Percentiles rank a stretch among this genome's conserved stretches.
phyloP scores from a whole-genome alignment of 1,140 invertebrate genomes.

The Globodera ellingtonae region DNA sequence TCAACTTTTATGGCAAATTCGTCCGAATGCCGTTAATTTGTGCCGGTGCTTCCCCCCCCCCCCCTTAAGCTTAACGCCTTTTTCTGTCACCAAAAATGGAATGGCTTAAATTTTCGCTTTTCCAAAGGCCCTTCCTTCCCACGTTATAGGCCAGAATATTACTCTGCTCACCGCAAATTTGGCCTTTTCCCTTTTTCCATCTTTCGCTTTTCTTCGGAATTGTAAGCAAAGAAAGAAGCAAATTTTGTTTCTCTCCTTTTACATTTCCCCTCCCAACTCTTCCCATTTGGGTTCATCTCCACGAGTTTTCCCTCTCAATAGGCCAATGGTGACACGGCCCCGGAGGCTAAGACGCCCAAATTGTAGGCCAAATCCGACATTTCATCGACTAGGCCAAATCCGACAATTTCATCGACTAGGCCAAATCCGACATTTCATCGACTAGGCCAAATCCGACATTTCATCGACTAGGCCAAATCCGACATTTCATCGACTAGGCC shows the following conservation, averaged over 20 bases:
- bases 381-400: too few relatives aligned
- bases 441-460: too few relatives aligned
- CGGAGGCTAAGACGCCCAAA: background rate
- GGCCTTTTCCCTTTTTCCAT: background rate
- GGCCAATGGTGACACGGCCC: conserved; percentile 11
- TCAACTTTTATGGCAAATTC: too few relatives aligned
- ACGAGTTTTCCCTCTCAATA: background rate
- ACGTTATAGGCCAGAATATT: background rate
- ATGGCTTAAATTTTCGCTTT: background rate
- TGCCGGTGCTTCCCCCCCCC: too few relatives aligned
- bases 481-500: too few relatives aligned
- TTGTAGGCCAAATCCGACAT: background rate
- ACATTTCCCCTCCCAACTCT: background rate
- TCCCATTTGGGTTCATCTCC: background rate
- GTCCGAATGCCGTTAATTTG: too few relatives aligned
- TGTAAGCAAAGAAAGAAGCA: background rate
- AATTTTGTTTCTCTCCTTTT: background rate
- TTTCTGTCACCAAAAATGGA: background rate
- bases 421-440: too few relatives aligned
- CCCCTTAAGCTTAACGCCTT: background rate
- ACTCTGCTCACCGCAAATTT: background rate
- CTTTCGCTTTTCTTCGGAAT: background rate
- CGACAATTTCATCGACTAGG: too few relatives aligned
- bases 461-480: too few relatives aligned
- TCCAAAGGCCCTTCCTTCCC: background rate